Base-by-base conservation (phyloP, 1,140 invertebrate species). In the Pentalonia nigronervosa region DNA sequence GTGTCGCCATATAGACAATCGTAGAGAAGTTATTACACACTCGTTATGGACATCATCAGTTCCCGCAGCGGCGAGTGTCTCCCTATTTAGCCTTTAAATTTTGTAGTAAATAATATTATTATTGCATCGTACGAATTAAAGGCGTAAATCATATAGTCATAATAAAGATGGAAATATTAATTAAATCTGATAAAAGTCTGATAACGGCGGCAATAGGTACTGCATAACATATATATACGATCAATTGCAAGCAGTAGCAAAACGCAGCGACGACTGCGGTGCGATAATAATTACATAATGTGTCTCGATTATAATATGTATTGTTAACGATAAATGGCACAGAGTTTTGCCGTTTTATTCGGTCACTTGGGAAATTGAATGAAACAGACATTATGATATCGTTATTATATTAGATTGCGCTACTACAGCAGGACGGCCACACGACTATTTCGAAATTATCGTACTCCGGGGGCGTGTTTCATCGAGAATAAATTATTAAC, bases 351-450 rank as follows among this genome's bases (percentile, higher is more conserved):
- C 45, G 41, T 48, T 87, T 87, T n/a, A n/a, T 76, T n/a, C 45
- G 47, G 86, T 6, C 86, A 87, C 45, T 87, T 36, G 47, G 86
- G 86, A 87, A 87, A 48, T 87, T 48, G 20, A 48, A 87, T 48
- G n/a, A 47, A 87, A 87, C 30, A 48, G 23, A 45, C 23, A 84
- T 84, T 84, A 41, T 67, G 11, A 30, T 81, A 23, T 50, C 17
- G 17, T 48, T 48, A 48, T 48, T 50, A 50, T 50, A 50, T 34
- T 17, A n/a, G 76, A 81, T 81, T n/a, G n/a, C 76, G 11, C 34
- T 2, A n/a, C 20, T 21, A 17, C 17, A 53, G 41, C 41, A 41
- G 41, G 41, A 41, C 41, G 34, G 36, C 21, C 83, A 23, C 83
- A 48, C 47, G 30, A 36, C 81, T 83, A 23, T 84, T 41, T 45